Base-by-base conservation (phyloP, 2,797 vertebrate species). In the Halcyon leucocephala region DNA sequence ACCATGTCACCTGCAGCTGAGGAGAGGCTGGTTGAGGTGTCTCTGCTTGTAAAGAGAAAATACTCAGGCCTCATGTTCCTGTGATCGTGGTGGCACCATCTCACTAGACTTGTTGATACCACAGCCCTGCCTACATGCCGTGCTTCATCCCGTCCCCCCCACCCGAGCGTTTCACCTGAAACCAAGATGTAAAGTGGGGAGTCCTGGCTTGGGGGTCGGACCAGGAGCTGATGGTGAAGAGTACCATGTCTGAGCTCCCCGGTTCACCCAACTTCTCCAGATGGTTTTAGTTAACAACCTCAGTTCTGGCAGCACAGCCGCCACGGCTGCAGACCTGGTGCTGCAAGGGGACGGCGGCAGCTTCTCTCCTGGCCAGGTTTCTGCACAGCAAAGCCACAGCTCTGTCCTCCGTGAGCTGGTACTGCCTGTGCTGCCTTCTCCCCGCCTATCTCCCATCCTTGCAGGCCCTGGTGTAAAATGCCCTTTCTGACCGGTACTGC, bases 401-500 rank as follows among this genome's bases (percentile, higher is more conserved):
- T 74, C 78, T 67, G 35, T 48, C 48, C 39, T 49, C 46, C 0
- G 0, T 5, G 51, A 70, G 67, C 46, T 3, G 4, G 55, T 17
- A 76, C 49, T 0, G 2, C 52, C 77, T 60, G 61, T 66, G 86
- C 89, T 84, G 95, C 64, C 77, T 41, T 24, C 55, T 90, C 73
- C 82, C 57, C 2, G 0, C 51, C 57, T 6, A 8, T 25, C 80
- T 88, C 83, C 79, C 3, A 1, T 91, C 78, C 52, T 93, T 65
- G 81, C 88, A 85, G 95, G 80, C 86, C 94, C 87, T 95, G 95
- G 85, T 97, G 96, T 96, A 89, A 95, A 94, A 96, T 92, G 80
- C 87, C 94, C 89, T 89, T 92, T 93, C 77, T 93, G 83, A 94
- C 82, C 64, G 42, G 93, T 93, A 88, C 94, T 71, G 39, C 88